Base-by-base conservation (phyloP, 2,797 vertebrate genomes). In the Ceryle rudis region DNA sequence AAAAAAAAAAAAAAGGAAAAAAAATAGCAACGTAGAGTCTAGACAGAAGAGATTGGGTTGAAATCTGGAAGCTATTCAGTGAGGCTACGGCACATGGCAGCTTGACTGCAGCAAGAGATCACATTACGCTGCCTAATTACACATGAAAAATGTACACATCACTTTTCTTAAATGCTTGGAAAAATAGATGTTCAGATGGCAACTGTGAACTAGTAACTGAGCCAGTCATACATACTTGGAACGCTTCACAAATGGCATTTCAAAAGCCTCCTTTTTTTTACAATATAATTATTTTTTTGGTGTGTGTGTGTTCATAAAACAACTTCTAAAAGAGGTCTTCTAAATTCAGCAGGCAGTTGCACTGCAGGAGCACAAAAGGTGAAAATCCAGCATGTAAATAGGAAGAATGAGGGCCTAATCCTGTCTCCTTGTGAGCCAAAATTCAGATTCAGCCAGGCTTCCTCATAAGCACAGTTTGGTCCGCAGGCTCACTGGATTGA, bases 41-140 rank as follows among this genome's bases (percentile, higher is more conserved):
- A 99, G 98, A 99, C 98, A 98, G 98, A 97, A 96, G 97, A 98
- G 98, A 98, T 98, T 98, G 98, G 98, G 97, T 98, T 98, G 98
- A 98, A 98, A 98, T 98, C 98, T 99, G 98, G 98, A 99, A 99
- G 98, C 98, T 98, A 98, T 99, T 99, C 98, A 96, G 97, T 95
- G 96, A 95, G 95, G 96, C 97, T 95, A 97, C 96, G 95, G 98
- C 98, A 98, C 97, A 97, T 97, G 96, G 98, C 98, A 97, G 98
- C 98, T 97, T 97, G 95, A 95, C 98, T 98, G 95, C 98, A 98
- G 96, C 95, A 94, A 84, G 74, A 97, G 98, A 98, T 99, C 98
- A 95, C 97, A 98, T 99, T 99, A 98, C 98, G 97, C 97, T 96
- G 98, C 98, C 98, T 98, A 98, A 98, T 99, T 99, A 98, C 98